phyloP scores from a whole-genome alignment of 2,113 vertebrate genomes.

The Crocuta crocuta region DNA sequence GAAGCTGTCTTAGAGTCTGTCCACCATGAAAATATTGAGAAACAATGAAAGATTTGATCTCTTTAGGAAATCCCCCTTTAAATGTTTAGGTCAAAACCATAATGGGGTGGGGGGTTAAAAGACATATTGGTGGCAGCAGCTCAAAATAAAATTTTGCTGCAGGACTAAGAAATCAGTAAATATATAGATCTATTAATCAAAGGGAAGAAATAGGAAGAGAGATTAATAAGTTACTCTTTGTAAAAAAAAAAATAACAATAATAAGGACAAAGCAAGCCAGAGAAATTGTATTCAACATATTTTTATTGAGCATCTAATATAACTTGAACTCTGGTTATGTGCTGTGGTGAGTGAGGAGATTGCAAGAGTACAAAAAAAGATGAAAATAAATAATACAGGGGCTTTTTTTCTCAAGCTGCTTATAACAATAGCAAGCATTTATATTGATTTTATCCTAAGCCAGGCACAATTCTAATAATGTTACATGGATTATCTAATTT shows the following conservation, averaged over 20 bases:
- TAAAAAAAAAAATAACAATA: conserved; percentile 1
- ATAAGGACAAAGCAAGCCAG: not conserved
- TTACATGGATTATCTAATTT: not conserved
- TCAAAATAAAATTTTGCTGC: not conserved
- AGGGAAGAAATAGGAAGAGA: not conserved
- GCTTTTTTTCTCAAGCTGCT: not conserved
- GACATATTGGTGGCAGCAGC: not conserved
- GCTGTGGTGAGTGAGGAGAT: not conserved
- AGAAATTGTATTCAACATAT: not conserved
- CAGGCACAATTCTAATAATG: not conserved
- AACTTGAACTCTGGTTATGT: not conserved
- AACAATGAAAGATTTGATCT: not conserved
- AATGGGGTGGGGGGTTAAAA: not conserved
- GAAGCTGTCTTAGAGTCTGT: not conserved
- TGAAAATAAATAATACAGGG: not conserved
- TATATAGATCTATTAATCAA: not conserved
- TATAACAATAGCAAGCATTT: not conserved
- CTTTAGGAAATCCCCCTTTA: not conserved
- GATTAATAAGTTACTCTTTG: not conserved
- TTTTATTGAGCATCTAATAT: not conserved
- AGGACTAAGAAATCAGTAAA: not conserved
- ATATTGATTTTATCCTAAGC: not conserved
- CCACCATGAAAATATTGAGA: not conserved
- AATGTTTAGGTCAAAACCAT: not conserved
- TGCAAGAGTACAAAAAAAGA: not conserved